These are phyloP conservation scores for Cuculus canorus DNA, from an alignment of 2,797 vertebrate genomes.

Conservation along the genomic window DNA sequence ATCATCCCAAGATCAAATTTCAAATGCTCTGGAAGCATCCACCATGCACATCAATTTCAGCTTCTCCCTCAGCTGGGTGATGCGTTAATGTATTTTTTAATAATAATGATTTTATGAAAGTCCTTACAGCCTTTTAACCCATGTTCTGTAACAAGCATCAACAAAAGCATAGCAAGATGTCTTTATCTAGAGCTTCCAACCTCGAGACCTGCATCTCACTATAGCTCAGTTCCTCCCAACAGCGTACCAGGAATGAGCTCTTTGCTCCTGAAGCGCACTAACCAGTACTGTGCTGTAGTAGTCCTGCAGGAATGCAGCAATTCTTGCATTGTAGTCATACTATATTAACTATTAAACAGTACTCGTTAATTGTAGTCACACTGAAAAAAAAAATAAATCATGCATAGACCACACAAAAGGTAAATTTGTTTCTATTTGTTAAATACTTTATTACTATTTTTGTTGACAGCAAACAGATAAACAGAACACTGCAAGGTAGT, in stretches of 20 bases:
- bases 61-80: not conserved
- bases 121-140: not conserved
- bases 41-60: not conserved
- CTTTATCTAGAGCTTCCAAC: not conserved
- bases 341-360: not conserved
- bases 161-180: not conserved
- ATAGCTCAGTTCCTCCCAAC: not conserved
- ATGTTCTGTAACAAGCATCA: not conserved
- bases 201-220: not conserved
- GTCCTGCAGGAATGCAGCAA: not conserved
- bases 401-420: not conserved
- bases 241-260: not conserved
- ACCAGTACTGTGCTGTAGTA: not conserved
- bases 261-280: not conserved
- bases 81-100: not conserved
- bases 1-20: not conserved
- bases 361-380: not conserved
- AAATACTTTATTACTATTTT: not conserved
- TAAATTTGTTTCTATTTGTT: not conserved
- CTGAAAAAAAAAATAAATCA: not conserved
- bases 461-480: not conserved
- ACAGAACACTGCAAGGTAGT: not conserved
- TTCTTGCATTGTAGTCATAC: not conserved
- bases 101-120: not conserved
- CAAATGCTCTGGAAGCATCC: not conserved